These are phyloP conservation scores for Dermochelys coriacea DNA, from an alignment of 2,797 vertebrate genomes.

Conservation along the genomic window DNA sequence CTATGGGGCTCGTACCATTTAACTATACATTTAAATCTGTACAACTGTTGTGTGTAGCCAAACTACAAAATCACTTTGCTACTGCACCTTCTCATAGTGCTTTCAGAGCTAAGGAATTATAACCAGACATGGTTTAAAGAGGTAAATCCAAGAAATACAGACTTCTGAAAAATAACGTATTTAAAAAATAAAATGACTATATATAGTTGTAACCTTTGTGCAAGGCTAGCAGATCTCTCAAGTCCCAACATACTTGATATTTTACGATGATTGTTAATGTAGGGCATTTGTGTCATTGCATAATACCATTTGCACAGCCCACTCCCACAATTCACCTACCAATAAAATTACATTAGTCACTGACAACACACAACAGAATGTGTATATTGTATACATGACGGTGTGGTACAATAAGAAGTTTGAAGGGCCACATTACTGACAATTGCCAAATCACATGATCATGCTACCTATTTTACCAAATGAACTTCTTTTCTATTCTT, in stretches of 20 bases:
- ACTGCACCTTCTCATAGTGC: neutral
- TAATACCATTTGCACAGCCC: no score
- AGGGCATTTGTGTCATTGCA: neutral
- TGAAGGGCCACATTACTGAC: no score
- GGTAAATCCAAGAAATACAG: neutral
- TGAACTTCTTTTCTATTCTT: no score
- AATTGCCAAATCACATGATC: no score
- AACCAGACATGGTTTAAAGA: neutral
- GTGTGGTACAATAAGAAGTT: no score
- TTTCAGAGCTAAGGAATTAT: constrained; percentile 24
- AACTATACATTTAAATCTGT: neutral
- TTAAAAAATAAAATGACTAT: neutral
- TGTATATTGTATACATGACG: no score
- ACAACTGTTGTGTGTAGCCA: neutral
- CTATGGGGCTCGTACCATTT: neutral
- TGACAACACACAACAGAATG: no score
- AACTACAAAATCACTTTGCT: neutral
- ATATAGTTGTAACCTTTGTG: neutral
- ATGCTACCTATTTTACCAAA: no score
- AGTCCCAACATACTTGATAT: neutral
- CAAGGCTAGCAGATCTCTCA: neutral
- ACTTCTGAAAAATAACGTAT: neutral
- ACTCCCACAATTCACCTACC: no score
- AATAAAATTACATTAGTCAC: no score
- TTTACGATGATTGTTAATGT: neutral